These are phyloP conservation scores for Meta bourneti DNA, from an alignment of 2,888 invertebrate species.

Conservation along the genomic window DNA sequence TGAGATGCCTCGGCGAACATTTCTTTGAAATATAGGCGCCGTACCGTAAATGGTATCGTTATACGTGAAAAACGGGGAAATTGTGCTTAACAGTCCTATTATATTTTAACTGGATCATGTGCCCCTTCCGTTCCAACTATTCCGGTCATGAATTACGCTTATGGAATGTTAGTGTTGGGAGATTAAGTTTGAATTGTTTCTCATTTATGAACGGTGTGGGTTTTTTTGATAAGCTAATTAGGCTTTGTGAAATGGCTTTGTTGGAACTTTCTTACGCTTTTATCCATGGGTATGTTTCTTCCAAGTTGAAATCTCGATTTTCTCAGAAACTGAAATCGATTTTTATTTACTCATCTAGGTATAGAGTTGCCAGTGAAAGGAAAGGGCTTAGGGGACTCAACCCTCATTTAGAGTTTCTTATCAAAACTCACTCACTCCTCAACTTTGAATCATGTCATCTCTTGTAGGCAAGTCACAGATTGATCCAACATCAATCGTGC, in stretches of 20 bases:
- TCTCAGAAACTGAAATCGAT: too few relatives aligned
- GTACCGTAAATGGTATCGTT: conserved; percentile 28
- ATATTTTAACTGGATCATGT: conserved; percentile 28
- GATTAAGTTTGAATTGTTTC: neutral
- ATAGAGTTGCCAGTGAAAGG: too few relatives aligned
- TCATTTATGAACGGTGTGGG: neutral
- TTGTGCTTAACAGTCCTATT: conserved; percentile 44
- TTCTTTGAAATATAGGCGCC: conserved; percentile 38
- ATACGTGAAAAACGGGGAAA: conserved; percentile 30
- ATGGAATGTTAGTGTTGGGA: neutral
- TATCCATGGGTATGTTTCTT: neutral
- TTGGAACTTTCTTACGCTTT: neutral
- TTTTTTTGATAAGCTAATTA: neutral
- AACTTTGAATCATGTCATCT: too few relatives aligned
- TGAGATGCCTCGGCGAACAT: conserved; percentile 11
- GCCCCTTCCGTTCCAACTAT: neutral
- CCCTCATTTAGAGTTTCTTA: too few relatives aligned
- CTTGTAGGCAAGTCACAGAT: too few relatives aligned
- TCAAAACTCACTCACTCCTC: too few relatives aligned
- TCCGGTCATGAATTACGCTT: neutral
- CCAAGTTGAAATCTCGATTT: neutral
- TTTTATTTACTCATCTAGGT: too few relatives aligned
- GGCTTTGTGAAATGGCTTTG: neutral
- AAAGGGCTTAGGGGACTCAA: too few relatives aligned
- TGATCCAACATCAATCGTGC: too few relatives aligned